These are phyloP conservation scores for Rhagonycha lutea DNA, from an alignment of 2,888 invertebrate species.

Conservation along the genomic window DNA sequence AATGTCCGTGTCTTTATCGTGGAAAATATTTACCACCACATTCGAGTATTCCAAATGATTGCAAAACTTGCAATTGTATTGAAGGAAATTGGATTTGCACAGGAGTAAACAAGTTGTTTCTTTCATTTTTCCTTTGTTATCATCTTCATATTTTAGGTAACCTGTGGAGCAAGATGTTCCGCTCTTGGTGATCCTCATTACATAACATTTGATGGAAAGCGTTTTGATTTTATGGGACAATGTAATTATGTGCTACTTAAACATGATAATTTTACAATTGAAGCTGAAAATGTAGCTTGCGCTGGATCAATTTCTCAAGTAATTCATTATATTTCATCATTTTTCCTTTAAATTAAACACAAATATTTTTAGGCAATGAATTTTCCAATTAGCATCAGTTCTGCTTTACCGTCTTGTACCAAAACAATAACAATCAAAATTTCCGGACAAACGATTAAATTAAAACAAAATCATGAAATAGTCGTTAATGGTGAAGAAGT, in stretches of 20 bases:
- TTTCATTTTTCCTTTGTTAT: neutral
- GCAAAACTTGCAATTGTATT: conserved; percentile 82
- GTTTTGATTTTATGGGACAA: conserved; percentile 89
- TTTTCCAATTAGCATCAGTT: conserved; percentile 61
- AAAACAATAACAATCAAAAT: conserved; percentile 74
- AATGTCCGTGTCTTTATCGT: conserved; percentile 81
- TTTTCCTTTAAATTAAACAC: neutral
- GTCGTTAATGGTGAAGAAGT: conserved; percentile 73
- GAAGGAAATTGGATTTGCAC: conserved; percentile 83
- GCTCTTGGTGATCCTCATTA: conserved; percentile 91
- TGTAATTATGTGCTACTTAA: conserved; percentile 84
- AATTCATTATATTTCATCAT: conserved; percentile 10
- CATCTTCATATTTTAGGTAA: conserved; percentile 39
- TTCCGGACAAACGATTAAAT: conserved; percentile 60
- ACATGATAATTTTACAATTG: conserved; percentile 69
- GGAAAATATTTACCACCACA: conserved; percentile 76
- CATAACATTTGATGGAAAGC: conserved; percentile 85
- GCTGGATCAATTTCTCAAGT: conserved; percentile 78
- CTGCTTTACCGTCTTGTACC: conserved; percentile 75
- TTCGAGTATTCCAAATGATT: conserved; percentile 72
- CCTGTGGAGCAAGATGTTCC: conserved; percentile 83
- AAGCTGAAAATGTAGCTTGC: conserved; percentile 83
- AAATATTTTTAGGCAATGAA: conserved; percentile 62
- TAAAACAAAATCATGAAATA: conserved; percentile 76
- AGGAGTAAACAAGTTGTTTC: conserved; percentile 53